Evolutionary conservation across 2,113 vertebrate species (phyloP).

Genomic region (Mesocricetus auratus): DNA sequence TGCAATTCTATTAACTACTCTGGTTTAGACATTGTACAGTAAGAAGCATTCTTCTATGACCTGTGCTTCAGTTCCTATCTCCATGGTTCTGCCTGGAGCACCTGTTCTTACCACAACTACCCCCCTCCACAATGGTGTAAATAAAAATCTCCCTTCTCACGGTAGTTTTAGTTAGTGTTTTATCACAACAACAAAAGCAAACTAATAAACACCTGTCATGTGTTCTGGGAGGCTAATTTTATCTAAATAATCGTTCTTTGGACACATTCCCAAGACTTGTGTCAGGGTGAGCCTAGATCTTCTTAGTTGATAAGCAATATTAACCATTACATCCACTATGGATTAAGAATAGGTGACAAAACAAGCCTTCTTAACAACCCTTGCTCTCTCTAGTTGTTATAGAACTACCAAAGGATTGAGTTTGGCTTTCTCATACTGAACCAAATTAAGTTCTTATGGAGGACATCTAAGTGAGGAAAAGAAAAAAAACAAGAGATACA

Average conservation of each 20-base stretch:
- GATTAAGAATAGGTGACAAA: background rate
- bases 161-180: background rate
- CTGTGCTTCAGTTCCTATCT: background rate
- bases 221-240: background rate
- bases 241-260: background rate
- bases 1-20: background rate
- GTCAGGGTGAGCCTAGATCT: background rate
- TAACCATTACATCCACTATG: background rate
- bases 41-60: background rate
- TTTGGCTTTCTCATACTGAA: background rate
- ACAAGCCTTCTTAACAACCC: background rate
- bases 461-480: background rate
- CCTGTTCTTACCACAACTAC: no score
- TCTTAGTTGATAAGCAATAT: background rate
- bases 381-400: background rate
- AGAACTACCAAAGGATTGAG: background rate
- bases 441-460: background rate
- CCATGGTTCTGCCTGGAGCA: background rate
- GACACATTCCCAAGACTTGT: background rate
- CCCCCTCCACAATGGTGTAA: no score
- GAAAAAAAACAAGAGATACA: background rate
- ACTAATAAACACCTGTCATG: background rate
- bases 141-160: no score
- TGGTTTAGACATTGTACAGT: no score
- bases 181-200: background rate